phyloP scores from a whole-genome alignment of 2,888 invertebrate genomes.

The Stenurella melanura region DNA sequence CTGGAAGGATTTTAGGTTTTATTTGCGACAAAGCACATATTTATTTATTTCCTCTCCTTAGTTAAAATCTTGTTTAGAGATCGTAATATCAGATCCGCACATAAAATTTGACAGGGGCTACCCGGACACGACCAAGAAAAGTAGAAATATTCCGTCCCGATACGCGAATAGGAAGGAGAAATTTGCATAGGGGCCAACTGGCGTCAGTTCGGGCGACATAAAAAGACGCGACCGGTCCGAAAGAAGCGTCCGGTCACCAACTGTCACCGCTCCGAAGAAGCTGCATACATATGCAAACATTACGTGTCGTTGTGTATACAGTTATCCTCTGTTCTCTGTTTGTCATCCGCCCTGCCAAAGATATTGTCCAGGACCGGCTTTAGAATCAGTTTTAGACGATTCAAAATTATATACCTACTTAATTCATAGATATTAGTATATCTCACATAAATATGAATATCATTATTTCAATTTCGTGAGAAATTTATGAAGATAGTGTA shows the following conservation, averaged over 20 bases:
- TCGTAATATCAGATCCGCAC: constrained; percentile 1
- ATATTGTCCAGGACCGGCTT: constrained; percentile 44
- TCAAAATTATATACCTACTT: constrained; percentile 10
- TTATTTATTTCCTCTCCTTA: neutral
- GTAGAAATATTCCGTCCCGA: constrained; percentile 20
- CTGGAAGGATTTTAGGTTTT: neutral
- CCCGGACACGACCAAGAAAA: constrained; percentile 15
- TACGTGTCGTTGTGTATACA: constrained; percentile 56
- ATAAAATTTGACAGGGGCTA: constrained; percentile 25
- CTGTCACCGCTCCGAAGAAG: constrained; percentile 68
- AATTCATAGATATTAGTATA: neutral
- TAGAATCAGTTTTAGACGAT: too few relatives aligned
- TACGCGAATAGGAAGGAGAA: constrained; percentile 48
- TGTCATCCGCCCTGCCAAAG: constrained; percentile 21
- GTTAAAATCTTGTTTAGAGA: neutral
- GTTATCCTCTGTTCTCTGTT: constrained; percentile 44
- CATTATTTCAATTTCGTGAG: too few relatives aligned
- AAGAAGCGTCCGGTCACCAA: constrained; percentile 66
- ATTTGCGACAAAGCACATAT: neutral
- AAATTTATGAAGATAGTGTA: too few relatives aligned
- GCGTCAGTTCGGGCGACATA: constrained; percentile 72
- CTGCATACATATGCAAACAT: constrained; percentile 67
- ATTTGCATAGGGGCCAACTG: constrained; percentile 70
- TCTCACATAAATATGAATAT: too few relatives aligned
- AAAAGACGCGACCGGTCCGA: constrained; percentile 68